Conservation (phyloP, 2,888 invertebrate genomes). For the Lampropteryx suffumata region DNA sequence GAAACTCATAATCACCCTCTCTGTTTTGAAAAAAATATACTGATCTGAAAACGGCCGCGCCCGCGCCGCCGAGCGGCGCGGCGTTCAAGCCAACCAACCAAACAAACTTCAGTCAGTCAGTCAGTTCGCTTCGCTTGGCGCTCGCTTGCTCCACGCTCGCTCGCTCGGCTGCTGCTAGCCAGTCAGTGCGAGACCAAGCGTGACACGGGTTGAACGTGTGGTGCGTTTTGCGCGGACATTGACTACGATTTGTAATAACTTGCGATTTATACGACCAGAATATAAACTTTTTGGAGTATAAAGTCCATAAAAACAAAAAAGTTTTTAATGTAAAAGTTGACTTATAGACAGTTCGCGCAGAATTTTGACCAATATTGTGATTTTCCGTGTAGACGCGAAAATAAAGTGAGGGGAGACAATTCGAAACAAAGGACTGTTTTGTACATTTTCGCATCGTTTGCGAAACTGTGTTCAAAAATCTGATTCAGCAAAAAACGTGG, state of each 20-base stretch:
- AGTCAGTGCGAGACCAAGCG: slow-evolving; percentile 82
- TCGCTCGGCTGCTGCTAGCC: too few relatives aligned
- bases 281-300: slow-evolving; percentile 74
- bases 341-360: slow-evolving; percentile 74
- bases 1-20: too few relatives aligned
- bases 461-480: slow-evolving; percentile 82
- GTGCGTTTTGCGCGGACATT: slow-evolving; percentile 83
- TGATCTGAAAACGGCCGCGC: not conserved
- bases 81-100: slow-evolving; percentile 7
- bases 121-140: not conserved
- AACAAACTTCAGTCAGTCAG: too few relatives aligned
- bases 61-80: too few relatives aligned
- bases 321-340: slow-evolving; percentile 66
- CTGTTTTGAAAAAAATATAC: too few relatives aligned
- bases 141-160: too few relatives aligned
- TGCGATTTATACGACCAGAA: slow-evolving; percentile 78
- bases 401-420: slow-evolving; percentile 68
- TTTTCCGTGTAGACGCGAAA: slow-evolving; percentile 82
- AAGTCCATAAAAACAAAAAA: slow-evolving; percentile 66
- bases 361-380: slow-evolving; percentile 77
- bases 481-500: slow-evolving; percentile 62
- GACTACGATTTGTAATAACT: slow-evolving; percentile 75
- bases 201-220: slow-evolving; percentile 83
- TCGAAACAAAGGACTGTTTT: slow-evolving; percentile 82
- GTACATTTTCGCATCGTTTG: slow-evolving; percentile 80